A percentile compares a stretch with the other conserved stretches of the same genome.
These are phyloP conservation scores for Phyllostomus hastatus DNA, from an alignment of 2,113 vertebrate species.

Conservation along the genomic window DNA sequence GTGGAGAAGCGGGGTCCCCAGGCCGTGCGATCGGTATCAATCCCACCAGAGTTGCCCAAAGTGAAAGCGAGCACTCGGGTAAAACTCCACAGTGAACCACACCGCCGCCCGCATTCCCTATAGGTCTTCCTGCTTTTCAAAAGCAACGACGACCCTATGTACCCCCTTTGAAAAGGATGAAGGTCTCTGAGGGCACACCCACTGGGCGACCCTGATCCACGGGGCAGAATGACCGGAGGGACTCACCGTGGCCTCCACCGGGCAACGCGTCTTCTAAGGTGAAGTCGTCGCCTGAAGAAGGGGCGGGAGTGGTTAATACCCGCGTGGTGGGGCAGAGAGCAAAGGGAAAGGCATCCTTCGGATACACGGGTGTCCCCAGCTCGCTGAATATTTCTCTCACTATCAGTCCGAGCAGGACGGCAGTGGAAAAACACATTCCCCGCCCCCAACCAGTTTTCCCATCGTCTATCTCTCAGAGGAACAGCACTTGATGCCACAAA, in stretches of 20 bases:
- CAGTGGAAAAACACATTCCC: neutral
- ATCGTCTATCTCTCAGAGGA: neutral
- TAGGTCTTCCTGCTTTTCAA: neutral
- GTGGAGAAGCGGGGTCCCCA: too few species aligned
- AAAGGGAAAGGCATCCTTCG: too few species aligned
- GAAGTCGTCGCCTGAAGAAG: neutral
- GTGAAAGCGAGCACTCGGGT: too few species aligned
- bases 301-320: rapidly evolving
- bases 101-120: too few species aligned
- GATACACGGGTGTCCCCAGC: rapidly evolving
- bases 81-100: too few species aligned
- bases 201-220: too few species aligned
- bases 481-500: neutral
- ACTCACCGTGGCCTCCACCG: neutral
- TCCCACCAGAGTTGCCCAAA: too few species aligned
- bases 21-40: neutral
- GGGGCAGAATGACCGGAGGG: rapidly evolving
- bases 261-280: neutral
- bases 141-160: too few species aligned
- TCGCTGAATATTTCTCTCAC: neutral
- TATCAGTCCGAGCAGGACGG: rapidly evolving
- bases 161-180: neutral
- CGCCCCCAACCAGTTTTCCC: neutral
- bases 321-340: neutral
- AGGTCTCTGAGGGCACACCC: neutral